phyloP scores from a whole-genome alignment of 2,888 invertebrate genomes.

The Drosophila kanekoi region DNA sequence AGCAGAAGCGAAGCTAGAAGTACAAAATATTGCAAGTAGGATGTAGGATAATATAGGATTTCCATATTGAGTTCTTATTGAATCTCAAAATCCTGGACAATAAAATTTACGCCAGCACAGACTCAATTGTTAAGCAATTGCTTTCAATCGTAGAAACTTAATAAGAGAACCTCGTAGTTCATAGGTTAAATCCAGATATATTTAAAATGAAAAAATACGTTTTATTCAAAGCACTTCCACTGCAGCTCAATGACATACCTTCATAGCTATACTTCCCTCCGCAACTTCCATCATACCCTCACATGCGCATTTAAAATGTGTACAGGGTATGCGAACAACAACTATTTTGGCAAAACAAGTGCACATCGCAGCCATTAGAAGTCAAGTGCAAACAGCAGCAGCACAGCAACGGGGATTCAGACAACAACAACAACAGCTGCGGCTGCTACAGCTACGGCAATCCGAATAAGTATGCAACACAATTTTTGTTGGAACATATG shows the following conservation, averaged over 20 bases:
- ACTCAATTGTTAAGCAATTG: too few species aligned
- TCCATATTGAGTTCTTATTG: too few species aligned
- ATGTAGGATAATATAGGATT: too few species aligned
- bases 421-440: conserved; percentile 11
- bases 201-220: too few species aligned
- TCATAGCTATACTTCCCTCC: background rate
- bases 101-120: too few species aligned
- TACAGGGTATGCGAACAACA: conserved; percentile 3
- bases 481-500: conserved; percentile 60
- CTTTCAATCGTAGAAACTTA: too few species aligned
- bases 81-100: too few species aligned
- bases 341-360: background rate
- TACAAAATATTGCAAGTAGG: too few species aligned
- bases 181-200: too few species aligned
- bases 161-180: too few species aligned
- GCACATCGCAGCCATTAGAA: conserved; percentile 53
- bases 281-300: background rate
- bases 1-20: background rate
- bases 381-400: conserved; percentile 54
- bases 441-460: background rate
- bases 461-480: conserved; percentile 49
- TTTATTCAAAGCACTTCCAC: too few species aligned
- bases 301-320: background rate
- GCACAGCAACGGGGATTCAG: background rate
- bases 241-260: too few species aligned